Percentiles rank a stretch among this genome's conserved stretches.
Conservation (phyloP, 2,113 vertebrate genomes). For the Rallus limicola region DNA sequence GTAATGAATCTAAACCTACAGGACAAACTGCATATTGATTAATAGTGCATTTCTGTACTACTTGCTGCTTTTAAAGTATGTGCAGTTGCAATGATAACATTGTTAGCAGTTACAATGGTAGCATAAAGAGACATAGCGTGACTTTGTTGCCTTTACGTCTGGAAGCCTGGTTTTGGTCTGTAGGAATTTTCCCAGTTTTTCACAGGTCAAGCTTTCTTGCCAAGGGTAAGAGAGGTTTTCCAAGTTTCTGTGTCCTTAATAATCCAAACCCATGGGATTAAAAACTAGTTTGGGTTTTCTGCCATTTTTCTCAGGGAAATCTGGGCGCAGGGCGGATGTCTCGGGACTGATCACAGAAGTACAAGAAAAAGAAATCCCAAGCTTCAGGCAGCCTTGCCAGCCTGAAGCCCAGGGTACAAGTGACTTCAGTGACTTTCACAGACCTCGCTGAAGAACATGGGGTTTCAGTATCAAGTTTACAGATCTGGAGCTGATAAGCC, state of each 20-base stretch:
- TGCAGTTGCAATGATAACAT: not conserved
- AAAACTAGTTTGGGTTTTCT: not conserved
- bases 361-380: not conserved
- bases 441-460: not conserved
- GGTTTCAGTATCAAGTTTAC: not conserved
- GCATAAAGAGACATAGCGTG: not conserved
- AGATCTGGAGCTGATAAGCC: constrained; percentile 1
- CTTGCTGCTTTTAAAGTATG: not conserved
- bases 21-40: not conserved
- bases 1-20: not conserved
- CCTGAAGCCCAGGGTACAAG: not conserved
- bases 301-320: not conserved
- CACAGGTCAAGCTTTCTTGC: not conserved
- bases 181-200: not conserved
- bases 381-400: not conserved
- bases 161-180: not conserved
- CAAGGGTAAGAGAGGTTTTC: not conserved
- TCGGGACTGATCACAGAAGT: not conserved
- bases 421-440: not conserved
- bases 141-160: not conserved
- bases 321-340: not conserved
- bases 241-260: not conserved
- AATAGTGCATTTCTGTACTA: not conserved
- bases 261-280: not conserved
- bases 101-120: not conserved